A percentile compares a stretch with the other conserved stretches of the same genome.
phyloP scores from a whole-genome alignment of 2,888 invertebrate genomes.

The Eupeodes luniger region DNA sequence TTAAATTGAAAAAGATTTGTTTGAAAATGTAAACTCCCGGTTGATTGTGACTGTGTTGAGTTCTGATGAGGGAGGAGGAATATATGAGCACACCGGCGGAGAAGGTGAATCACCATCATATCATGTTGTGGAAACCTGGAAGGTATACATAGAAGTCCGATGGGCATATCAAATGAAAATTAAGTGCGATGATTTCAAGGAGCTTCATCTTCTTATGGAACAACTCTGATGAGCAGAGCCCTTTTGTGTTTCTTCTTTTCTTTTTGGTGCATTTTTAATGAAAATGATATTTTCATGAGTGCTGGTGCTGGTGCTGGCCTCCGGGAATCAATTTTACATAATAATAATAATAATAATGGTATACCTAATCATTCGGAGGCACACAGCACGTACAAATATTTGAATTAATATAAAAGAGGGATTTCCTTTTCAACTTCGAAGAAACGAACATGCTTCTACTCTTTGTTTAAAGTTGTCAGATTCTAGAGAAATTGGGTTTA shows the following conservation, averaged over 20 bases:
- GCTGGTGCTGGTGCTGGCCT: slow-evolving; percentile 13
- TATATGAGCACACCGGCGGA: not conserved
- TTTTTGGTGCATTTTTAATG: slow-evolving; percentile 41
- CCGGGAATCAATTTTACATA: slow-evolving; percentile 15
- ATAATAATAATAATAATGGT: slow-evolving; percentile 11
- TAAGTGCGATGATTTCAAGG: slow-evolving; percentile 56
- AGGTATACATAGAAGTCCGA: slow-evolving; percentile 48
- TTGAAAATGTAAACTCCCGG: not conserved
- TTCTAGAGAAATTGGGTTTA: slow-evolving; percentile 12
- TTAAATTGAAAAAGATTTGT: slow-evolving; percentile 59
- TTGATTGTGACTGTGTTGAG: not conserved
- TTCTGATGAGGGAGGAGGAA: not conserved
- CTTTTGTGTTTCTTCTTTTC: slow-evolving; percentile 28
- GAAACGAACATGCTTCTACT: no score
- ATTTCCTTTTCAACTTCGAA: not conserved
- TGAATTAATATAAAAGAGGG: slow-evolving; percentile 28
- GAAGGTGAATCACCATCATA: slow-evolving; percentile 29
- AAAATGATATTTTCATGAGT: slow-evolving; percentile 21
- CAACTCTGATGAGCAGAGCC: not conserved
- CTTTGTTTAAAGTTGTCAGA: slow-evolving; percentile 49
- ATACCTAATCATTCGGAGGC: slow-evolving; percentile 1
- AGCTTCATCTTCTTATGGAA: slow-evolving; percentile 37
- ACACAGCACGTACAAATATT: slow-evolving; percentile 65
- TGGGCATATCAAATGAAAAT: slow-evolving; percentile 71
- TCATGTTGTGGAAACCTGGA: slow-evolving; percentile 31